Conservation (phyloP, 2,888 invertebrate species). For the Archips xylosteana region DNA sequence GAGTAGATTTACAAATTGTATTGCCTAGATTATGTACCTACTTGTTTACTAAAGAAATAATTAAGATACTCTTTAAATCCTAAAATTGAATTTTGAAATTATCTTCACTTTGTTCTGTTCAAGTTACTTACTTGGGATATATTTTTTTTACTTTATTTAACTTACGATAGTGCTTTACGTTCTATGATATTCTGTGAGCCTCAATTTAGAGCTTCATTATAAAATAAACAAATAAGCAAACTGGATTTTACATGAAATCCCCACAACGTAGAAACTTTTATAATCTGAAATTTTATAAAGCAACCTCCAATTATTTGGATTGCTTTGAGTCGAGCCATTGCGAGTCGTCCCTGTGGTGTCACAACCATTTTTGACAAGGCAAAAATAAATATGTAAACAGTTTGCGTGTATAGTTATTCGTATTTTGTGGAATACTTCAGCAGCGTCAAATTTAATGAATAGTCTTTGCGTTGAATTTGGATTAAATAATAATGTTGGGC, state of each 20-base stretch:
- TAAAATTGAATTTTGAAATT: too few species aligned
- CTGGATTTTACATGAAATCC: neutral
- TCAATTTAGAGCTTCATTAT: neutral
- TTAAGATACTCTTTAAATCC: too few species aligned
- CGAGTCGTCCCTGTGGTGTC: constrained; percentile 19
- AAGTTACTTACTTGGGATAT: too few species aligned
- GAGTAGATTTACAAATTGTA: too few species aligned
- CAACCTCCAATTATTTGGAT: constrained; percentile 18
- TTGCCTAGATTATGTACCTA: too few species aligned
- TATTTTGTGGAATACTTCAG: constrained; percentile 15
- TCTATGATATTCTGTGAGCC: too few species aligned
- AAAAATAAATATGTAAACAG: constrained; percentile 7
- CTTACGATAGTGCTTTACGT: too few species aligned
- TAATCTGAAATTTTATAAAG: constrained; percentile 6
- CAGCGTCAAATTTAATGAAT: neutral
- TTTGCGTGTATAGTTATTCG: neutral
- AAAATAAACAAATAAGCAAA: neutral
- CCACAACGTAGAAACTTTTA: neutral
- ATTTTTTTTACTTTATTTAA: too few species aligned
- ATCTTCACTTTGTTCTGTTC: too few species aligned
- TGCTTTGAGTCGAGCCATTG: constrained; percentile 9
- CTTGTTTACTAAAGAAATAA: too few species aligned
- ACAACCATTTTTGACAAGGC: neutral
- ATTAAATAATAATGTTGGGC: too few species aligned
- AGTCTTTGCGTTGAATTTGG: neutral